phyloP scores from a whole-genome alignment of 2,888 invertebrate genomes.

The Catocala nupta region DNA sequence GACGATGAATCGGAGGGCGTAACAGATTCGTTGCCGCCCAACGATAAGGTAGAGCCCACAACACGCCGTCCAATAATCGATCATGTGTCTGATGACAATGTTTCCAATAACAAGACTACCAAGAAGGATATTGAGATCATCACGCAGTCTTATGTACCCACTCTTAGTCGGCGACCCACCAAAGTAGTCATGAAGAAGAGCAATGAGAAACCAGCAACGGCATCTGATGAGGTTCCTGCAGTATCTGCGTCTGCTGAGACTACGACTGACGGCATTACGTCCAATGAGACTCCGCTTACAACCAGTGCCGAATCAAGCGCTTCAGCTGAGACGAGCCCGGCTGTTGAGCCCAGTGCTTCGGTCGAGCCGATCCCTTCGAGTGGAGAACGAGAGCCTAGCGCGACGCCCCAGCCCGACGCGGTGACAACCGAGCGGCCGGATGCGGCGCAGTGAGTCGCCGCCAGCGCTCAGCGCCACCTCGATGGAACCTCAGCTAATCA shows the following conservation, averaged over 20 bases:
- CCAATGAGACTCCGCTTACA: conserved; percentile 41
- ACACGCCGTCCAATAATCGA: conserved; percentile 79
- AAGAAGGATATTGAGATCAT: conserved; percentile 81
- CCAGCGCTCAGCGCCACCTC: conserved; percentile 51
- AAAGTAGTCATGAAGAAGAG: conserved; percentile 76
- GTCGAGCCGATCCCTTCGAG: neutral
- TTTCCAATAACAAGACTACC: conserved; percentile 61
- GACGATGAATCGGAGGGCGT: conserved; percentile 73
- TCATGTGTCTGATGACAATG: conserved; percentile 73
- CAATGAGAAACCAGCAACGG: conserved; percentile 56
- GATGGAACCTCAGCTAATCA: conserved; percentile 77
- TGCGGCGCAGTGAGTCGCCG: conserved; percentile 42
- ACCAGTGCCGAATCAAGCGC: conserved; percentile 20
- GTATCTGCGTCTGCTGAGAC: conserved; percentile 51
- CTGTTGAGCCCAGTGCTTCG: conserved; percentile 31
- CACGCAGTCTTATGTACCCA: conserved; percentile 77
- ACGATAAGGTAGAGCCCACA: conserved; percentile 78
- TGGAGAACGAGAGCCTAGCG: neutral
- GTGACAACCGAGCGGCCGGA: conserved; percentile 6
- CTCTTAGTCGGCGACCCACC: conserved; percentile 73
- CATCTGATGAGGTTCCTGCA: conserved; percentile 44
- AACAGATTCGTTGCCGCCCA: conserved; percentile 76
- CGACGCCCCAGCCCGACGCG: neutral
- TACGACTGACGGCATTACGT: conserved; percentile 45
- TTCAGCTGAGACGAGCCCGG: conserved; percentile 16